Base-by-base conservation (phyloP, 2,888 invertebrate genomes). In the Dolichomitus sp. region DNA sequence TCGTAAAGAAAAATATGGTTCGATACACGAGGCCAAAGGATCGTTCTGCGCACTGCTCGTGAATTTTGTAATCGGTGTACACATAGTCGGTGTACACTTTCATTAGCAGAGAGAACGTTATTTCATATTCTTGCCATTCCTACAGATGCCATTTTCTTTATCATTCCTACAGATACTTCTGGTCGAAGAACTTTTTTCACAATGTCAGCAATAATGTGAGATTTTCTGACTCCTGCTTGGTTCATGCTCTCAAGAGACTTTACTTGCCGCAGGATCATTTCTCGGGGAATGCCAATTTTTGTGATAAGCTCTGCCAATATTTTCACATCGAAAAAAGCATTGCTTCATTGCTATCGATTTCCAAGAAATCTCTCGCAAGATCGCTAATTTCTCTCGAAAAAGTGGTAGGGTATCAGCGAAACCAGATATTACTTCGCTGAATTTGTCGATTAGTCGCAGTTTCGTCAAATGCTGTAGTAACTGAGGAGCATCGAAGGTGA, bases 141-240 rank as follows among this genome's bases (percentile, higher is more conserved):
- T n/a, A n/a, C n/a, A n/a, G n/a, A n/a, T n/a, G 65, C 65, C 7
- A 65, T 65, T 23, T 63, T 63, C 61, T 65, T 45, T n/a, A 65
- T 27, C 65, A 45, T 65, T 12, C 45, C 65, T 45, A 12, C 7
- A 4, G 45, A 65, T 2, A 45, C 45, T 65, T 45, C 63, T 42
- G 63, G 63, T 23, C 42, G 40, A 42, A 63, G 63, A 42, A 63
- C 42, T 19, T 63, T 23, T 42, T 42, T 63, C 23, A 63, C 63
- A 63, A 63, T 42, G 23, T 14, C 63, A 42, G 42, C 63, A n/a
- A n/a, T n/a, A 23, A 42, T 63, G 23, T 63, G 63, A 42, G 5
- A 27, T 42, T 63, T 63, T 11, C 23, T 42, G 4, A 14, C 0
- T 63, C 45, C 63, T 42, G 63, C 63, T 63, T 63, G 23, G 23